phyloP scores from a whole-genome alignment of 1,140 invertebrate species.

The Anadara kagoshimensis region DNA sequence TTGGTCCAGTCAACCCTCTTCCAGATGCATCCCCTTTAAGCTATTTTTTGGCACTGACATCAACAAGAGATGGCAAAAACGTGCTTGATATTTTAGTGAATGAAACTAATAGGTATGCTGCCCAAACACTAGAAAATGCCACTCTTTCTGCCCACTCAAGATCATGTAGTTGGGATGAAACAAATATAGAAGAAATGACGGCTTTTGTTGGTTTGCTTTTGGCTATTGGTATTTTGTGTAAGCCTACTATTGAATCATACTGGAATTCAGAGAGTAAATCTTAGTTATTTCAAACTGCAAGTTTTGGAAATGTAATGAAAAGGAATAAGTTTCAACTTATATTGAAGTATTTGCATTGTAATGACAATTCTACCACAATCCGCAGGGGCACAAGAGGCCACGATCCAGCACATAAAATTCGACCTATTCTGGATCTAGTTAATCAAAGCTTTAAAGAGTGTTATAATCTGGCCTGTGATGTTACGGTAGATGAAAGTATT shows the following conservation, averaged over 20 bases:
- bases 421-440: conserved; percentile 7
- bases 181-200: conserved; percentile 1
- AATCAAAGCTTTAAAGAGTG: conserved; percentile 7
- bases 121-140: no score
- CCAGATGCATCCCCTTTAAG: not conserved
- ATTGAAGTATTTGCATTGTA: not conserved
- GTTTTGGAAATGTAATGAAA: not conserved
- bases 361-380: conserved; percentile 4
- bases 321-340: conserved; percentile 3
- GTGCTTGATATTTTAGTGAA: not conserved
- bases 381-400: not conserved
- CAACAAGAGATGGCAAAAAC: not conserved
- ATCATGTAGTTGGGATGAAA: not conserved
- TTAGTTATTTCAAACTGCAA: no score
- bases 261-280: no score
- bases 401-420: conserved; percentile 13
- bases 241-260: not conserved
- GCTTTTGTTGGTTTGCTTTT: conserved; percentile 4
- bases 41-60: not conserved
- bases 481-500: conserved; percentile 20
- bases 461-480: not conserved
- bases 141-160: no score
- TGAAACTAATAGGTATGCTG: not conserved
- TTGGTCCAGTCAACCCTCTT: not conserved
- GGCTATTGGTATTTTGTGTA: conserved; percentile 5